phyloP scores from a whole-genome alignment of 2,888 invertebrate genomes.

The Chymomyza caudatula region DNA sequence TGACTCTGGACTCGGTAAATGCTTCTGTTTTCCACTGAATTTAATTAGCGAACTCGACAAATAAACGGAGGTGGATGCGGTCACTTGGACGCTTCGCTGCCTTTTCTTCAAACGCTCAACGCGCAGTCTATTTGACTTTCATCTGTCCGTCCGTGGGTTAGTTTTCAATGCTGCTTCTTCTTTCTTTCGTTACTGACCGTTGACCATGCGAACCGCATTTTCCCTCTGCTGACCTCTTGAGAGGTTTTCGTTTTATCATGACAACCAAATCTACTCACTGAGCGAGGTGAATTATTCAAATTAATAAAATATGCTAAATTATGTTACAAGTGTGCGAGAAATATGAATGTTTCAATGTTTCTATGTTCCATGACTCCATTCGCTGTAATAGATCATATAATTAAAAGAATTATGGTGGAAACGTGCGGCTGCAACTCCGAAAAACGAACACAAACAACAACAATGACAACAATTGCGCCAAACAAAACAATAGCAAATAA shows the following conservation, averaged over 20 bases:
- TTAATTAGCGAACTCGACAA: constrained; percentile 62
- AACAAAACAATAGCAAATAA: constrained; percentile 66
- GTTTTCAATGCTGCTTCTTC: neutral
- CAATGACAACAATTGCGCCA: constrained; percentile 42
- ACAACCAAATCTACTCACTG: constrained; percentile 46
- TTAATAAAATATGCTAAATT: constrained; percentile 76
- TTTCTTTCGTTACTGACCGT: constrained; percentile 61
- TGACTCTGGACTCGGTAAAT: constrained; percentile 51
- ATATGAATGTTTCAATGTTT: constrained; percentile 18
- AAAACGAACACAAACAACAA: too few species aligned
- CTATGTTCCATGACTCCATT: constrained; percentile 24
- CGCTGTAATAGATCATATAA: constrained; percentile 74
- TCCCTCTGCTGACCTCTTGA: neutral
- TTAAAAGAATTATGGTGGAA: constrained; percentile 73
- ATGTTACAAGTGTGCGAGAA: constrained; percentile 67
- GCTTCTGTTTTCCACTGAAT: constrained; percentile 70
- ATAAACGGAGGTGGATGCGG: constrained; percentile 71
- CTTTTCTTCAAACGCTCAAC: constrained; percentile 33
- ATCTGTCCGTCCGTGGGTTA: constrained; percentile 34
- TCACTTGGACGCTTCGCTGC: constrained; percentile 71
- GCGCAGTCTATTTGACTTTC: constrained; percentile 30
- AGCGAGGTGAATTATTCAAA: constrained; percentile 67
- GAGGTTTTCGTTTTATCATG: constrained; percentile 42
- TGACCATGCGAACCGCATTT: constrained; percentile 43
- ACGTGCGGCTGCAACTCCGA: constrained; percentile 20